These are phyloP conservation scores for Gymnocheta viridis DNA, from an alignment of 2,888 invertebrate genomes.

Conservation along the genomic window DNA sequence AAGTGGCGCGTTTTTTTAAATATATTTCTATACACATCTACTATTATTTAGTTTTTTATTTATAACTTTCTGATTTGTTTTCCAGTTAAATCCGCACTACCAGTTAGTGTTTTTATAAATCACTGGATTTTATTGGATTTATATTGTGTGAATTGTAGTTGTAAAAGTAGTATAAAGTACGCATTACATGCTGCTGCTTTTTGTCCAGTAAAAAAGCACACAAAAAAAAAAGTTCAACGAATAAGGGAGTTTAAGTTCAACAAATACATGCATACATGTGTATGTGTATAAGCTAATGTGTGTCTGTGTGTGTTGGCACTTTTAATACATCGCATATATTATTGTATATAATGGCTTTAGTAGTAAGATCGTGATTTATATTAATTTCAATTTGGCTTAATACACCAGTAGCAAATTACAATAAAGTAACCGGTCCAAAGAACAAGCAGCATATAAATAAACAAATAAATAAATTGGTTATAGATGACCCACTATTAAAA, in stretches of 20 bases:
- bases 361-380: slow-evolving; percentile 62
- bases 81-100: slow-evolving; percentile 56
- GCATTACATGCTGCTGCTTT: slow-evolving; percentile 32
- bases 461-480: slow-evolving; percentile 26
- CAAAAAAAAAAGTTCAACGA: not conserved
- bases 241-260: not conserved
- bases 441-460: not conserved
- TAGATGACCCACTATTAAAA: slow-evolving; percentile 9
- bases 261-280: not conserved
- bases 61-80: slow-evolving; percentile 41
- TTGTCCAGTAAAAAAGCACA: not conserved
- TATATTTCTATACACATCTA: not conserved
- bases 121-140: slow-evolving; percentile 70
- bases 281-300: not conserved
- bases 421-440: not conserved
- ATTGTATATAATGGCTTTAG: slow-evolving; percentile 29
- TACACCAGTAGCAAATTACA: slow-evolving; percentile 61
- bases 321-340: not conserved
- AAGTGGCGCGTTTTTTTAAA: slow-evolving; percentile 9
- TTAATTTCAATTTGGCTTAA: slow-evolving; percentile 63
- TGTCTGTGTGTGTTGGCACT: slow-evolving; percentile 3
- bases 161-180: slow-evolving; percentile 27
- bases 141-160: slow-evolving; percentile 66
- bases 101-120: slow-evolving; percentile 66
- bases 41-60: slow-evolving; percentile 53